Evolutionary conservation across 1,140 invertebrate genomes (phyloP), one percentile per base, ranked within the genome.

Genomic region (Apis dorsata): DNA sequence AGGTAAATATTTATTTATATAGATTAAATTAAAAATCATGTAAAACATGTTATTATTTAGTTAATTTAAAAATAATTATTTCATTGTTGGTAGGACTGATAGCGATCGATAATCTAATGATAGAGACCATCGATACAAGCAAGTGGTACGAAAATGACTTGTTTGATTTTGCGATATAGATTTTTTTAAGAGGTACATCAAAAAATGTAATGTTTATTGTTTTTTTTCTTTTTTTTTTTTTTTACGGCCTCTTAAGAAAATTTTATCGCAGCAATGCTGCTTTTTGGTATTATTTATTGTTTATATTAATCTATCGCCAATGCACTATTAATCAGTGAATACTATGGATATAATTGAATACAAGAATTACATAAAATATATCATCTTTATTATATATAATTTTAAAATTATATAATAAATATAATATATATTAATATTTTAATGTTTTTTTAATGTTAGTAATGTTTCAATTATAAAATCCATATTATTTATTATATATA

Each of bases 91-190:
- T 91, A 91, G 90, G 90, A 89, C 81, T 59, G 85, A 88, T 91
- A 91, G 90, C 85, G 91, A 90, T 91, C 90, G 86, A 85, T 91
- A 91, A 85, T 88, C 84, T 91, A 90, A 89, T 83, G 90, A 91
- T 90, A 90, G 78, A 83, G 85, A 83, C 76, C 84, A 79, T 83
- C 83, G 84, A 75, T 88, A 80, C 79, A 87, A 87, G 77, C 82
- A 89, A 88, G 83, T 85, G 90, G 90, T 90, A 90, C 87, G 87
- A 82, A 84, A 90, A 63, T 85, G 84, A 86, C 68, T 85, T 69
- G 71, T 82, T 82, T 81, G 75, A 75, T 82, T 86, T 89, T 88
- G 84, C 49, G 68, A 81, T 85, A 53, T 89, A 85, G 79, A 85
- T 88, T 87, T 74, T 82, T 80, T 88, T 68, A 83, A 78, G 72